Base-by-base conservation (phyloP, 2,888 invertebrate species). In the Euzophera pinguis region DNA sequence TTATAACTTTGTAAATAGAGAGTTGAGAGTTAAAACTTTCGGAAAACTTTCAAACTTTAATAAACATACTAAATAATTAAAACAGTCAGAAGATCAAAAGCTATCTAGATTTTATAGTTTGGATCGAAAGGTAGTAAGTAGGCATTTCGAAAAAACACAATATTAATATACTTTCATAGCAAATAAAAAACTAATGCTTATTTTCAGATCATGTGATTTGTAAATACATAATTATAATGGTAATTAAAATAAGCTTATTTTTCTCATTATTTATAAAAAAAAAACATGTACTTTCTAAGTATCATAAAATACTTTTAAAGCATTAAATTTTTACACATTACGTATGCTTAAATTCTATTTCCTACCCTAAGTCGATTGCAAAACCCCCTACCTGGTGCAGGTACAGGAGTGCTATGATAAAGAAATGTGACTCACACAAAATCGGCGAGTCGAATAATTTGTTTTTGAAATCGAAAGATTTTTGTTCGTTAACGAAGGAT, bases 261-360 rank as follows among this genome's bases (percentile, higher is more conserved):
- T 50, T 45, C 12, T 50, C 27, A 49, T 52, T 55, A 56, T 45
- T 53, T 57, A 55, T 52, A 52, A 56, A 53, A 49, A 58, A 52
- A 59, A 38, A 8, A 50, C n/a, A 52, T 22, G 17, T 41, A 39
- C 34, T 41, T 32, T 9, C 3, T 47, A 50, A 71, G 65, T 70
- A 73, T 63, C 69, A 69, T 59, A 53, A 68, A 64, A 64, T 63
- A 50, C 53, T 55, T 54, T 53, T 61, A 63, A 63, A 68, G 72
- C 68, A 79, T 73, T 79, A 80, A 79, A 81, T 60, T 71, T 74
- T 75, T 72, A 69, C 73, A 74, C 67, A 61, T 57, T 52, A n/a
- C 42, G 39, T 34, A 3, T 2, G 5, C 5, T 49, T 52, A 55
- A 32, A 54, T 56, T 53, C 53, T 50, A 45, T 0, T 38, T 27